These are phyloP conservation scores for Gambelia wislizenii DNA, from an alignment of 2,797 vertebrate species.

Conservation along the genomic window DNA sequence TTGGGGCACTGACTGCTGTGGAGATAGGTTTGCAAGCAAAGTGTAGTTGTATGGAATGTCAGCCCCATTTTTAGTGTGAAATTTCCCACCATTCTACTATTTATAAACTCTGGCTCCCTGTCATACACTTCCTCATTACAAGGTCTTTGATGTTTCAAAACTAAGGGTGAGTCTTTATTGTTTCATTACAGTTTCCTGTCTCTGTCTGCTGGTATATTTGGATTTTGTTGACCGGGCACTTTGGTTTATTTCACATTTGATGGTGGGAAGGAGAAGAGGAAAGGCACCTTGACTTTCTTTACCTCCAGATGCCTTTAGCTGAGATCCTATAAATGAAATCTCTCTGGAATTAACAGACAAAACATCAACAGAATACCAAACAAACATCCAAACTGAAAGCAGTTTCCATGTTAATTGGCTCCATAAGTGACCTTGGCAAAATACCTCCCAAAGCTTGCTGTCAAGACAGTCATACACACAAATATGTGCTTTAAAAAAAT, in stretches of 20 bases:
- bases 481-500: background rate
- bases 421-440: background rate
- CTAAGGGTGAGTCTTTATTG: constrained; percentile 5
- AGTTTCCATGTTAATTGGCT: constrained; percentile 27
- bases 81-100: constrained; percentile 22
- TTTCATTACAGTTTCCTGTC: constrained; percentile 28
- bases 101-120: constrained; percentile 20
- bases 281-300: constrained; percentile 12
- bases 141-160: background rate
- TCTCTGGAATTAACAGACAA: constrained; percentile 26
- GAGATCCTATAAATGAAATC: constrained; percentile 34
- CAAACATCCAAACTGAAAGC: constrained; percentile 25
- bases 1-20: background rate
- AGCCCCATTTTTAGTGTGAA: background rate
- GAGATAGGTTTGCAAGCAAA: fast-evolving
- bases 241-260: constrained; percentile 19
- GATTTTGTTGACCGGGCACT: constrained; percentile 23
- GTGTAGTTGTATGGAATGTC: background rate
- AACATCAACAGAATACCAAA: constrained; percentile 5
- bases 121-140: constrained; percentile 6
- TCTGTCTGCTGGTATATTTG: background rate
- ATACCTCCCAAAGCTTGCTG: background rate
- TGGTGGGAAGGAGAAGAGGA: background rate
- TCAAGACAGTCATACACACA: fast-evolving
- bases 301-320: background rate